phyloP scores from a whole-genome alignment of 2,888 invertebrate genomes.

The Hemicrepidius hirtus region DNA sequence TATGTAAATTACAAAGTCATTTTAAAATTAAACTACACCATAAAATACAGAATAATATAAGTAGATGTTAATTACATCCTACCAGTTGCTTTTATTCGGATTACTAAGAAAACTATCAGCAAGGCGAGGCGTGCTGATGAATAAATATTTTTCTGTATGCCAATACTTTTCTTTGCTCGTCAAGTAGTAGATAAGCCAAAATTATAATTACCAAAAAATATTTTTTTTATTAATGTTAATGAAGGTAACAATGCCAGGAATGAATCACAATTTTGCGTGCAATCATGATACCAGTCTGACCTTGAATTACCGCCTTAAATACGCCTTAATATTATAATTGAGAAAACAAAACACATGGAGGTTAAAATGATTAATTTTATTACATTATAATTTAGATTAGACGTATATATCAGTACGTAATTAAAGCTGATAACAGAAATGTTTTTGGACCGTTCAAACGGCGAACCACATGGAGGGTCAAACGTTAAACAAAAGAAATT shows the following conservation, averaged over 20 bases:
- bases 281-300: slow-evolving; percentile 13
- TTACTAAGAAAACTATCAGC: slow-evolving; percentile 42
- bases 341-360: not conserved
- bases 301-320: slow-evolving; percentile 22
- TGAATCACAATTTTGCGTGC: slow-evolving; percentile 25
- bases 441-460: no score
- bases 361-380: not conserved
- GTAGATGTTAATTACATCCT: slow-evolving; percentile 40
- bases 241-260: slow-evolving; percentile 5
- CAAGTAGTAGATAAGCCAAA: no score
- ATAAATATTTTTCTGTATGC: slow-evolving; percentile 5
- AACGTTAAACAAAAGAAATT: no score
- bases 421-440: no score
- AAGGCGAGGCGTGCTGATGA: slow-evolving; percentile 28
- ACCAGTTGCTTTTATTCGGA: slow-evolving; percentile 41
- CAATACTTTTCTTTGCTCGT: slow-evolving; percentile 3
- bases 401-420: no score
- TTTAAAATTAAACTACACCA: slow-evolving; percentile 44
- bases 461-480: no score
- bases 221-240: not conserved
- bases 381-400: no score
- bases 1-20: slow-evolving; percentile 40
- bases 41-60: slow-evolving; percentile 36
- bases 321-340: slow-evolving; percentile 25
- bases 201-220: slow-evolving; percentile 3